phyloP scores from a whole-genome alignment of 2,888 invertebrate species.

The Petrophora chlorosata region DNA sequence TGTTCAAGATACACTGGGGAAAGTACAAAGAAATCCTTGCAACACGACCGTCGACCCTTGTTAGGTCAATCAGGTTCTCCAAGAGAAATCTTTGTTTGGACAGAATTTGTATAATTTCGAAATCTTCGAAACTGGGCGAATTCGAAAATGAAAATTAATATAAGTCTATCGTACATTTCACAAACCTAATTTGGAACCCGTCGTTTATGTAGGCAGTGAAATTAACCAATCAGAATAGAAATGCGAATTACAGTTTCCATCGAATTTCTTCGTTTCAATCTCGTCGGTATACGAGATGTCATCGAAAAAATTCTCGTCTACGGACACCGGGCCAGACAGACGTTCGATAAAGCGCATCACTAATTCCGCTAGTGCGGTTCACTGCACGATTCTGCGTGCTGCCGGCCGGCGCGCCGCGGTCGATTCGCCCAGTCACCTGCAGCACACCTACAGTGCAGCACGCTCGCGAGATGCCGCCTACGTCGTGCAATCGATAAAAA shows the following conservation, averaged over 20 bases:
- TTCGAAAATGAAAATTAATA: too few species aligned
- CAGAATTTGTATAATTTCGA: too few species aligned
- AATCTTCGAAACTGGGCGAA: too few species aligned
- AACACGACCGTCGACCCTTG: too few species aligned
- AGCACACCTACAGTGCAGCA: constrained; percentile 58
- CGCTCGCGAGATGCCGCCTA: constrained; percentile 53
- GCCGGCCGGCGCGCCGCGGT: constrained; percentile 25
- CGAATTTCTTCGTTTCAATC: not conserved
- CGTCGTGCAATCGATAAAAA: constrained; percentile 16
- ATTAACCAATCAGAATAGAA: too few species aligned
- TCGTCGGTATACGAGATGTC: constrained; percentile 3
- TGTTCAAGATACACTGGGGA: too few species aligned
- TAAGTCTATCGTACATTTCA: too few species aligned
- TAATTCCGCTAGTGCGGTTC: constrained; percentile 45
- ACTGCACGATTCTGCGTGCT: constrained; percentile 38
- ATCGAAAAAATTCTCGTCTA: constrained; percentile 12
- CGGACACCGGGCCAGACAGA: constrained; percentile 33
- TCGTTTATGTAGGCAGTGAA: too few species aligned
- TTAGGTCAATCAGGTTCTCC: too few species aligned
- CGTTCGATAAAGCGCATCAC: constrained; percentile 54
- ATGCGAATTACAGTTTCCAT: not conserved
- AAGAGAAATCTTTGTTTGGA: too few species aligned
- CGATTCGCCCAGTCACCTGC: constrained; percentile 68
- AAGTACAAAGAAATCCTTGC: too few species aligned
- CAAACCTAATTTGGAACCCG: too few species aligned